Conservation (phyloP, 64 coral and sea anemone species). For the Acropora yongei region DNA sequence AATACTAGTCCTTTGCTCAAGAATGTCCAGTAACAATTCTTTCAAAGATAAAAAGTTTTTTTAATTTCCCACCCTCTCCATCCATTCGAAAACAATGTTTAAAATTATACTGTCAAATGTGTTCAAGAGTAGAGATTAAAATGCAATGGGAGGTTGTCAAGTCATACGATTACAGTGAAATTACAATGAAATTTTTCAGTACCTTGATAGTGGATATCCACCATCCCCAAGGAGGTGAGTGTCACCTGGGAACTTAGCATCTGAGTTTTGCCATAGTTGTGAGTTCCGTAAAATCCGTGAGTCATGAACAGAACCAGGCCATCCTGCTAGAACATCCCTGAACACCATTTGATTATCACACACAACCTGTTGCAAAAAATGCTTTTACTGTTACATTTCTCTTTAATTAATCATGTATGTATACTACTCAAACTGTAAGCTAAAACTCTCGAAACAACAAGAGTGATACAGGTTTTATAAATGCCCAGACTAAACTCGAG, state of each 20-base stretch:
- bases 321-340: slow-evolving; percentile 57
- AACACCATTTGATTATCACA: slow-evolving; percentile 74
- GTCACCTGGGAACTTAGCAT: not conserved
- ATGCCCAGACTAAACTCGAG: slow-evolving; percentile 21
- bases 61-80: slow-evolving; percentile 18
- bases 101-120: slow-evolving; percentile 7
- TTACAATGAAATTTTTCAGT: slow-evolving; percentile 7
- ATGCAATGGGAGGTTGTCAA: not conserved
- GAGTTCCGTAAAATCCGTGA: slow-evolving; percentile 57
- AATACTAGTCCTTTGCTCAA: not conserved
- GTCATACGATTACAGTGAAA: not conserved
- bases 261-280: slow-evolving; percentile 10
- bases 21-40: slow-evolving; percentile 1
- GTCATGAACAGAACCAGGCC: slow-evolving; percentile 64
- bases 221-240: slow-evolving; percentile 6
- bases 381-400: slow-evolving; percentile 24
- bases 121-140: not conserved
- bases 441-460: slow-evolving; percentile 11
- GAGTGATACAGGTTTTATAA: not conserved
- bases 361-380: slow-evolving; percentile 18
- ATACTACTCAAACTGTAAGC: slow-evolving; percentile 21
- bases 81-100: slow-evolving; percentile 10
- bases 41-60: slow-evolving; percentile 9
- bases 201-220: slow-evolving; percentile 19
- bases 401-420: slow-evolving; percentile 25